A percentile compares a stretch with the other conserved stretches of the same genome.
Evolutionary conservation across 2,113 vertebrate genomes (phyloP).

Genomic region (Sardina pilchardus): DNA sequence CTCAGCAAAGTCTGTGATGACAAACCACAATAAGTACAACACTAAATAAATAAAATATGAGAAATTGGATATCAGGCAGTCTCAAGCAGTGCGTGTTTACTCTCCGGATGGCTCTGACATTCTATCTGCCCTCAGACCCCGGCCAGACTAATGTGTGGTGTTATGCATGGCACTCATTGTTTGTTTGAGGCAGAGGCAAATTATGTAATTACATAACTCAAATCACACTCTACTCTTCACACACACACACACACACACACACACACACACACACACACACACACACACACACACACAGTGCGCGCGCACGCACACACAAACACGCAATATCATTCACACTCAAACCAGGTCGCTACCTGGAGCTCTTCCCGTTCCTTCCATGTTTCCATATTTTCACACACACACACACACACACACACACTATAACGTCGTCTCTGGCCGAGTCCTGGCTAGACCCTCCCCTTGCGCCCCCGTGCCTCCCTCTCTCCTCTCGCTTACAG

Average conservation of each 20-base stretch:
- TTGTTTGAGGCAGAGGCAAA: neutral
- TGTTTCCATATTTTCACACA: neutral
- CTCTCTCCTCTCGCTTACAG: slow-evolving; percentile 45
- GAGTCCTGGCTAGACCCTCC: neutral
- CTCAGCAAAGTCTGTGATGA: neutral
- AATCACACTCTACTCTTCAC: neutral
- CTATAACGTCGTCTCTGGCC: neutral
- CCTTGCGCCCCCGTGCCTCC: slow-evolving; percentile 22
- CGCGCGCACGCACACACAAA: neutral
- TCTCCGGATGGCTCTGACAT: neutral
- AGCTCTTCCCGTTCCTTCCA: neutral
- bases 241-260: neutral
- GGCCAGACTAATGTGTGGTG: neutral
- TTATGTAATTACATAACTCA: neutral
- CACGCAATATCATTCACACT: neutral
- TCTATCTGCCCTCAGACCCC: neutral
- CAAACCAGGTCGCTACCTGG: neutral
- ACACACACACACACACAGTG: neutral
- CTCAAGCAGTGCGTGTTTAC: neutral
- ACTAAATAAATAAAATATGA: neutral
- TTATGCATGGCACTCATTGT: neutral
- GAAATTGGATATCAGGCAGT: neutral
- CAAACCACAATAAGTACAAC: neutral
- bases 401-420: slow-evolving; percentile 1
- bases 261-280: neutral